Evolutionary conservation across 2,797 vertebrate species (phyloP), one percentile per base, ranked within the genome.

Genomic region (Cossypha polioptera): DNA sequence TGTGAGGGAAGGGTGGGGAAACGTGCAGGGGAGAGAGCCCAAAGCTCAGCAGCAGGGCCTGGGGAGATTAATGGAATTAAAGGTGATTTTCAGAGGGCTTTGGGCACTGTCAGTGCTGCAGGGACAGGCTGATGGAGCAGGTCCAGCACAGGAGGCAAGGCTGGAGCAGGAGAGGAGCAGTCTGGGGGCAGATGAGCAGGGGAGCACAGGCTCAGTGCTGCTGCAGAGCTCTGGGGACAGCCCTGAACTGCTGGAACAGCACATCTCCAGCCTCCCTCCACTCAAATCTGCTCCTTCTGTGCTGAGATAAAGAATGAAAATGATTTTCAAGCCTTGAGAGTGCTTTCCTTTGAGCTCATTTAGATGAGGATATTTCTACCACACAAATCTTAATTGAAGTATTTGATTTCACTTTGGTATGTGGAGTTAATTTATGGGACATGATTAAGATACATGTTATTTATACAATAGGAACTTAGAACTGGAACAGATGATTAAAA

Each of bases 321-420:
- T 71, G 3, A 72, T 95, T 92, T 71, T 59, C 6, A 31, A 51
- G 47, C 55, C 78, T 78, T 94, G 31, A 79, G 47, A 68, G 43
- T 40, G 18, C 33, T 95, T 82, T 95, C 53, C 57, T 90, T 91
- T 74, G 68, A 92, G 45, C n/a, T 82, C 25, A 29, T 95, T 65
- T 77, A 77, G 86, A 87, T 87, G 80, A 94, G 67, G 55, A 10
- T 67, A 53, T 86, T 96, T 86, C 55, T 88, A 24, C 71, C 29
- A 53, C 40, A 50, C 43, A 57, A 82, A 63, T 36, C 54, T 88
- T 93, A 69, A 95, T 26, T 82, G 68, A 93, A 94, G 74, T 80
- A 62, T 92, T 92, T 95, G 57, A 85, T 94, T 95, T 95, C 77
- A 29, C 35, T 77, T 94, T 83, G 83, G 50, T 86, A 14, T 68